phyloP scores from a whole-genome alignment of 2,113 vertebrate species.

The Scopus umbretta region DNA sequence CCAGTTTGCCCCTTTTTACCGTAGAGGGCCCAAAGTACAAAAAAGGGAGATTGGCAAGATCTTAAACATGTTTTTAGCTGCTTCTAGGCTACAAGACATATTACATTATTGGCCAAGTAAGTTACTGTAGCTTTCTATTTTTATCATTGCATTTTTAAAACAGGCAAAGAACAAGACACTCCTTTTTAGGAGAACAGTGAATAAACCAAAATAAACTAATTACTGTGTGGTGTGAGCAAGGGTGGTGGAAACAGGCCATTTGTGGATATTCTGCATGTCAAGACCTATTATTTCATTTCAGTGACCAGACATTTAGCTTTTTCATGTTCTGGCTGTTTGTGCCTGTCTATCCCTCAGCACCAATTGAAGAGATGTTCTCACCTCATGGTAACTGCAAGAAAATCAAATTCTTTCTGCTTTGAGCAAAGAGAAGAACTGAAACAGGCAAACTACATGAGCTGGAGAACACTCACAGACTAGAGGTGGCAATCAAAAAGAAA shows the following conservation, averaged over 20 bases:
- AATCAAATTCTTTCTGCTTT: background rate
- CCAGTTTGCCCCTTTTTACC: background rate
- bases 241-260: background rate
- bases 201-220: slow-evolving; percentile 41
- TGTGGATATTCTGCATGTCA: background rate
- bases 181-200: slow-evolving; percentile 6
- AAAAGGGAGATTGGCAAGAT: background rate
- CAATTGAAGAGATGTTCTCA: background rate
- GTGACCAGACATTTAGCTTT: background rate
- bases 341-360: background rate
- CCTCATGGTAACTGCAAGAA: background rate
- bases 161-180: background rate
- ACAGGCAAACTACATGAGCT: background rate
- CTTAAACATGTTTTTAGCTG: background rate
- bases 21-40: background rate
- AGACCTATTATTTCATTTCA: background rate
- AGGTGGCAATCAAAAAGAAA: background rate
- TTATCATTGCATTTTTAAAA: slow-evolving; percentile 18
- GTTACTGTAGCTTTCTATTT: background rate
- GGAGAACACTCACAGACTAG: background rate
- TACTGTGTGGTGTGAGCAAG: background rate
- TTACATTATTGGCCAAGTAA: background rate
- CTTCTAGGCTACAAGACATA: background rate
- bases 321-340: background rate
- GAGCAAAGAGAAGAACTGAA: background rate